Base-by-base conservation (phyloP, 2,113 vertebrate genomes). In the Nansenia antarctica region DNA sequence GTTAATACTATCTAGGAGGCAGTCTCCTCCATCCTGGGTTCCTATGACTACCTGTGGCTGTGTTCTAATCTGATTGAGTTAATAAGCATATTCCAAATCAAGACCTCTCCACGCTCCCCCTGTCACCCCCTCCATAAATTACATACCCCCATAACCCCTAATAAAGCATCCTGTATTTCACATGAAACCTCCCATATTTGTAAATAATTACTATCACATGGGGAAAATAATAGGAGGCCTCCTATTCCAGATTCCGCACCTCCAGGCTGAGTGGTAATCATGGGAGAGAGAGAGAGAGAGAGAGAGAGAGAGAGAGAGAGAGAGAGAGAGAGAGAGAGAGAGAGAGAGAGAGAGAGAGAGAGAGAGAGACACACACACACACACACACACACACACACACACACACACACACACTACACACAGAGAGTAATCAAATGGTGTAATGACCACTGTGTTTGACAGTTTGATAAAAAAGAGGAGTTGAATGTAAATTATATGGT, bases 171-270 rank as follows among this genome's bases (percentile, higher is more conserved):
- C 87, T 85, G 88, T 86, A 89, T 90, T 90, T 90, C 88, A 88
- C 84, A 77, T 88, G 82, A 86, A 85, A 77, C 64, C 79, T 82
- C 80, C 80, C 83, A 87, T 87, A 86, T 91, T 89, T 88, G 87
- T 91, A 90, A 90, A 91, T 91, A 89, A 92, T 92, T 91, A 90
- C 87, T 91, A 85, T 92, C 90, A 90, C 83, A 90, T 92, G 88
- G 82, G 65, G 77, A 68, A 85, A 87, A 90, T 87, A 89, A 90
- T 87, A 88, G 86, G 87, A 63, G 76, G 78, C 84, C 85, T 79
- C 83, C 82, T 15, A 42, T 87, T 89, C 88, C 80, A 89, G 89
- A 92, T 90, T 87, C 86, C 85, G 73, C 87, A 67, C 83, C 91
- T 90, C 24, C 67, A 82, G 92, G 91, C 89, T 24, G 65, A 89